phyloP scores from a whole-genome alignment of 2,888 invertebrate genomes.

The Boloria euphrosyne region DNA sequence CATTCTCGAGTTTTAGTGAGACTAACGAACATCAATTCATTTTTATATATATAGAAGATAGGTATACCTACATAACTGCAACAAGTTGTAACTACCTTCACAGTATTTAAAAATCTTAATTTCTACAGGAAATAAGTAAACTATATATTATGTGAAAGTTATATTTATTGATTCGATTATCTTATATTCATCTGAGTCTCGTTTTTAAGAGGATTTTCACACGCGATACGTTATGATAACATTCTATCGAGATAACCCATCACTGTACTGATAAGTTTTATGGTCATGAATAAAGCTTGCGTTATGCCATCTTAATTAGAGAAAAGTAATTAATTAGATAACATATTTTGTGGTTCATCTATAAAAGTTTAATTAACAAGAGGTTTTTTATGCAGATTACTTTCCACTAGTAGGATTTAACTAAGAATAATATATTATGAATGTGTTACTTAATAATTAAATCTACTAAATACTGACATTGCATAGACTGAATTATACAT shows the following conservation, averaged over 20 bases:
- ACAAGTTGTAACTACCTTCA: too few relatives aligned
- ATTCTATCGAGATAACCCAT: constrained; percentile 19
- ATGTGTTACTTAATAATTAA: too few relatives aligned
- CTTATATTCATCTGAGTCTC: constrained; percentile 10
- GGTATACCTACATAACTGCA: too few relatives aligned
- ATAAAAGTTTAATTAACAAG: constrained; percentile 15
- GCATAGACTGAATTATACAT: too few relatives aligned
- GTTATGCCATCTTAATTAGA: constrained; percentile 24
- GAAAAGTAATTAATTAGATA: constrained; percentile 23
- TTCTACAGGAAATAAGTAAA: constrained; percentile 7
- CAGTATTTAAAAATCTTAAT: too few relatives aligned
- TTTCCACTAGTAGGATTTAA: constrained; percentile 17
- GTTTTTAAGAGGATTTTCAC: constrained; percentile 29
- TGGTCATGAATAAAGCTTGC: constrained; percentile 14
- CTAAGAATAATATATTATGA: background rate
- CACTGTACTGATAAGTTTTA: constrained; percentile 20
- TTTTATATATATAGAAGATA: too few relatives aligned
- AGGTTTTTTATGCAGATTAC: constrained; percentile 24
- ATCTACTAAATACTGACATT: too few relatives aligned
- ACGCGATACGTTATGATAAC: constrained; percentile 28
- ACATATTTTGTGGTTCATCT: constrained; percentile 17
- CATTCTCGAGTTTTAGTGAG: too few relatives aligned
- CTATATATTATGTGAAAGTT: constrained; percentile 3
- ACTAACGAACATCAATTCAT: too few relatives aligned
- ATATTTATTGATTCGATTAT: constrained; percentile 30